These are phyloP conservation scores for Cynopterus brachyotis DNA, from an alignment of 2,113 vertebrate genomes.

Conservation along the genomic window DNA sequence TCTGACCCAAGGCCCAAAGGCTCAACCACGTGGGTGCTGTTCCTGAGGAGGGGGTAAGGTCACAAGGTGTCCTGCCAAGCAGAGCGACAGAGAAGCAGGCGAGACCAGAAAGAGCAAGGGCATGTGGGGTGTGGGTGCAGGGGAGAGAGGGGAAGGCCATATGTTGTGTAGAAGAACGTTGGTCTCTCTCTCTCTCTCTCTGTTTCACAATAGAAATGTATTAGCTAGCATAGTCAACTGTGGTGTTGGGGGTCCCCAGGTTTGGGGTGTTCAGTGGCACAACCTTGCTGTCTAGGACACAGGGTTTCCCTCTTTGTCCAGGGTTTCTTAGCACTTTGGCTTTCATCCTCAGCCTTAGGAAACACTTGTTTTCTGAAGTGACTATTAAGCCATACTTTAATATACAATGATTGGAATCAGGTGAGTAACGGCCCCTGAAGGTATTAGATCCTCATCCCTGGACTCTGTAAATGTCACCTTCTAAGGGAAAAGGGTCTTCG, in stretches of 20 bases:
- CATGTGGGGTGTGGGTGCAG: neutral
- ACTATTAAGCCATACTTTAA: too few species aligned
- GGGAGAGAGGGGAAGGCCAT: neutral
- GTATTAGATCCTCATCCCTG: neutral
- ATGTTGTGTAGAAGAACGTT: too few species aligned
- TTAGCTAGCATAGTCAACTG: neutral
- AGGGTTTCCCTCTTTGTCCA: neutral
- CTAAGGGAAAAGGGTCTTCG: neutral
- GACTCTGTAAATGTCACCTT: too few species aligned
- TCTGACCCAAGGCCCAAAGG: neutral
- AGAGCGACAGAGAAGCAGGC: too few species aligned
- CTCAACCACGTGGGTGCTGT: neutral
- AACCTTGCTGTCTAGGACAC: neutral
- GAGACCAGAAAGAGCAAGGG: too few species aligned
- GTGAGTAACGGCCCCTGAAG: neutral
- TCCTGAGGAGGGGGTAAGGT: neutral
- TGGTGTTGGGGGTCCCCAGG: neutral
- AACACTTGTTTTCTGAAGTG: neutral
- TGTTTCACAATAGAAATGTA: neutral
- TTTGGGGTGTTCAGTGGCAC: neutral
- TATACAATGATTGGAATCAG: too few species aligned
- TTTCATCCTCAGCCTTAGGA: neutral
- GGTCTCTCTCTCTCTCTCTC: neutral
- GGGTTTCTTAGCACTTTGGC: neutral
- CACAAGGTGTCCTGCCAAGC: neutral